Percentiles rank a stretch among this genome's conserved stretches.
These are phyloP conservation scores for Amaurobius ferox DNA, from an alignment of 2,888 invertebrate genomes.

Conservation along the genomic window DNA sequence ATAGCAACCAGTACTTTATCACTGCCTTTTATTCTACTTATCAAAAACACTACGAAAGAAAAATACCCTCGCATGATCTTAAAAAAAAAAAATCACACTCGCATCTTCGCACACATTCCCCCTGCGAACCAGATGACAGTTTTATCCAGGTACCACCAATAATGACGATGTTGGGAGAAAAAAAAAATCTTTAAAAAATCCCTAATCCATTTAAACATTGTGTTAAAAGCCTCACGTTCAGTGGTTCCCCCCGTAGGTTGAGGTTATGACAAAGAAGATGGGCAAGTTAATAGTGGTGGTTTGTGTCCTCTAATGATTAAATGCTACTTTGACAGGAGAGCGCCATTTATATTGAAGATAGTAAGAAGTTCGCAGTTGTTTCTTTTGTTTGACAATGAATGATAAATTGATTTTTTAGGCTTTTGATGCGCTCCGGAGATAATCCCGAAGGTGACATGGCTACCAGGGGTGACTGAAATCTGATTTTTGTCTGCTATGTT, in stretches of 20 bases:
- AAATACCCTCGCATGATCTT: neutral
- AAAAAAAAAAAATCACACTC: slow-evolving; percentile 18
- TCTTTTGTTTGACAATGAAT: slow-evolving; percentile 47
- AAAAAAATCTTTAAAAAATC: neutral
- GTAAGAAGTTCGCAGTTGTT: neutral
- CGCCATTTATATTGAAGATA: slow-evolving; percentile 39
- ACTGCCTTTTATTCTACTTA: slow-evolving; percentile 12
- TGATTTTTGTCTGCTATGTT: too few species aligned
- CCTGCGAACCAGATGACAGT: slow-evolving; percentile 25
- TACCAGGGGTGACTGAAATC: neutral
- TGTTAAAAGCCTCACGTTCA: slow-evolving; percentile 50
- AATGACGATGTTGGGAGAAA: slow-evolving; percentile 29
- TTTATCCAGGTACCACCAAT: slow-evolving; percentile 24
- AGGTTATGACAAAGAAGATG: slow-evolving; percentile 28
- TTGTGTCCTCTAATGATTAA: slow-evolving; percentile 51
- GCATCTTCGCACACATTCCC: slow-evolving; percentile 5
- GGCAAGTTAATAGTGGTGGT: slow-evolving; percentile 33
- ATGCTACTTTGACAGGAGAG: slow-evolving; percentile 40
- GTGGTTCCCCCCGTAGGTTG: too few species aligned
- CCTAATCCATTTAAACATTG: slow-evolving; percentile 58
- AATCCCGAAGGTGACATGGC: slow-evolving; percentile 39
- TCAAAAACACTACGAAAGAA: too few species aligned
- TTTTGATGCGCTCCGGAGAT: slow-evolving; percentile 34
- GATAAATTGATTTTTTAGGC: slow-evolving; percentile 42
- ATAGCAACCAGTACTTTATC: slow-evolving; percentile 34